Base-by-base conservation (phyloP, 2,797 vertebrate genomes). In the Crotalus adamanteus region DNA sequence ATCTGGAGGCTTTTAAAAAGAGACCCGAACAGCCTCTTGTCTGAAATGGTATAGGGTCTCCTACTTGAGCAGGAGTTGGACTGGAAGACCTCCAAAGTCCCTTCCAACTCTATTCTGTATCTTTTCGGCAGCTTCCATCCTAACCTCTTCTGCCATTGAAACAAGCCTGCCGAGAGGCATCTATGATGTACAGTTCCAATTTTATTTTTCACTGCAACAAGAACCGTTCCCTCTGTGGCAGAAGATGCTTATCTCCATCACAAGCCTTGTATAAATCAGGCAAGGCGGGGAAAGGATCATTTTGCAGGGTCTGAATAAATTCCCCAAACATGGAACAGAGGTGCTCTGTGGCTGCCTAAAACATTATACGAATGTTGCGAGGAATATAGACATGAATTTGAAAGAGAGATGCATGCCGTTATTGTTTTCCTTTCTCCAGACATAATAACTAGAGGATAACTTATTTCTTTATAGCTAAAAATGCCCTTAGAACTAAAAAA, bases 361-460 rank as follows among this genome's bases (percentile, higher is more conserved):
- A 95, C 91, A 91, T 93, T 96, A 95, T 94, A 95, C 28, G 94
- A 96, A 95, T 95, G 94, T 96, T 94, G 95, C 95, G 90, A 94
- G 96, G 91, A 96, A 96, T 95, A 96, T 95, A 97, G 96, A 94
- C 94, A 61, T 95, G 96, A 94, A 95, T 97, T 96, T 95, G 83
- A 95, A 95, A 95, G 93, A 93, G 94, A 94, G 94, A 91, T 65
- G 92, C 88, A 94, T 63, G 94, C 94, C 0, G 25, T 94, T 96
- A 91, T 95, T 96, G n/a, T 88, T 47, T 96, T 91, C 31, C 86
- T 95, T 90, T 73, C 59, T 78, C 91, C 59, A 83, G 86, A 59
- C 56, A 87, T 51, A 56, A 26, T 86, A 92, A 3, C 69, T 88
- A 69, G 63, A 78, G 86, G 91, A 22, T 93, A 6, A 93, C 92